A percentile compares a stretch with the other conserved stretches of the same genome.
These are phyloP conservation scores for Morpho deidamia DNA, from an alignment of 2,888 invertebrate genomes.

Conservation along the genomic window DNA sequence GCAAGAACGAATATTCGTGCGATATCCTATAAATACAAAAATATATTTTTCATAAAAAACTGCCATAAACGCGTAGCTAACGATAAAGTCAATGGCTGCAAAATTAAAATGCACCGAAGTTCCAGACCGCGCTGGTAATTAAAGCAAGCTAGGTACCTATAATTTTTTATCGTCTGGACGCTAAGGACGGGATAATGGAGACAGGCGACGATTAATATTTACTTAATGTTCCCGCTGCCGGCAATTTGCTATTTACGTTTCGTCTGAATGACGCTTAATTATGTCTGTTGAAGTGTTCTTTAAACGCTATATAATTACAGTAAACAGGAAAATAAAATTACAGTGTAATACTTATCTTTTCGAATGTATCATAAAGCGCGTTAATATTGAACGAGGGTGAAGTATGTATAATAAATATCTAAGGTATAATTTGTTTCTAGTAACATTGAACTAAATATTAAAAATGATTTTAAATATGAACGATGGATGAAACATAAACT, in stretches of 20 bases:
- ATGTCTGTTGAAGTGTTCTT: not conserved
- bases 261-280: not conserved
- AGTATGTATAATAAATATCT: no score
- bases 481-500: no score
- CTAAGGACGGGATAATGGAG: conserved; percentile 40
- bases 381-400: no score
- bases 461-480: no score
- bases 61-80: conserved; percentile 29
- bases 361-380: not conserved
- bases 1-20: no score
- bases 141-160: conserved; percentile 28
- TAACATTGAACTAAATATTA: no score
- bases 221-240: conserved; percentile 47
- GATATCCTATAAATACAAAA: no score
- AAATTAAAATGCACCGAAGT: conserved; percentile 38
- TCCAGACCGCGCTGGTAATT: conserved; percentile 38
- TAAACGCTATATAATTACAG: not conserved
- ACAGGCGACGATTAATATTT: conserved; percentile 51
- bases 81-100: conserved; percentile 40
- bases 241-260: conserved; percentile 35
- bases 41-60: not conserved
- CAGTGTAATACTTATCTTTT: not conserved
- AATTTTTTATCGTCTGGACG: conserved; percentile 48
- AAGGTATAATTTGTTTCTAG: no score
- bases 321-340: no score